Percentiles rank a stretch among this genome's conserved stretches.
Conservation (phyloP, 2,797 vertebrate species). For the Lagodon rhomboides region DNA sequence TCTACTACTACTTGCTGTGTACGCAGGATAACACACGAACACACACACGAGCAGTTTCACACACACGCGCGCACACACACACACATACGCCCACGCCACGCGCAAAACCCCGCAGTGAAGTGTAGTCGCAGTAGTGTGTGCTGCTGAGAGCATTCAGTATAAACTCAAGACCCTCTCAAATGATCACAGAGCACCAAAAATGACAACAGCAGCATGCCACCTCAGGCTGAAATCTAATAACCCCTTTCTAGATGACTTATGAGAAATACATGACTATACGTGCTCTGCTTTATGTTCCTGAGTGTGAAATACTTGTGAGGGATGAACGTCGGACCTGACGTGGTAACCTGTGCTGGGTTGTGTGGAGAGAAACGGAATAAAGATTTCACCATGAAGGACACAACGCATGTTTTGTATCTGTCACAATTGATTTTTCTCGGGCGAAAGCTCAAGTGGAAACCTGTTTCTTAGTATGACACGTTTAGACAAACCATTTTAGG, state of each 20-base stretch:
- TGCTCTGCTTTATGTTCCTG: slow-evolving; percentile 76
- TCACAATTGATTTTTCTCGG: slow-evolving; percentile 8
- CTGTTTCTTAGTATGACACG: background rate
- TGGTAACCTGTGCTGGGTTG: slow-evolving; percentile 66
- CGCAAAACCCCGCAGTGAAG: slow-evolving; percentile 28
- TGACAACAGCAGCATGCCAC: slow-evolving; percentile 75
- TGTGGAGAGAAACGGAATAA: slow-evolving; percentile 71
- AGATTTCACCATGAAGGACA: slow-evolving; percentile 79
- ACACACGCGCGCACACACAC: slow-evolving; percentile 15
- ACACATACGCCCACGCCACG: slow-evolving; percentile 22
- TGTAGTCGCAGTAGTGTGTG: slow-evolving; percentile 52
- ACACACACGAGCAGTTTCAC: slow-evolving; percentile 5
- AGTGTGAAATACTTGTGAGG: slow-evolving; percentile 74
- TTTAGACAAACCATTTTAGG: too few species aligned
- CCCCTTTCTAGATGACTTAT: slow-evolving; percentile 65
- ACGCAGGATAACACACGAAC: slow-evolving; percentile 50
- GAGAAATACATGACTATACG: slow-evolving; percentile 58
- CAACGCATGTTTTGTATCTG: slow-evolving; percentile 44
- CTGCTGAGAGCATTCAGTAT: slow-evolving; percentile 50
- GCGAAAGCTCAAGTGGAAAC: background rate
- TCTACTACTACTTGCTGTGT: slow-evolving; percentile 53
- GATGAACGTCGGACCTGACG: slow-evolving; percentile 49
- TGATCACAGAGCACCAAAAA: slow-evolving; percentile 74
- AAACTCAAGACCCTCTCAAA: slow-evolving; percentile 65
- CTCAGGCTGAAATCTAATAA: slow-evolving; percentile 68